Conservation (phyloP, 2,888 invertebrate genomes). For the Tipula lateralis region DNA sequence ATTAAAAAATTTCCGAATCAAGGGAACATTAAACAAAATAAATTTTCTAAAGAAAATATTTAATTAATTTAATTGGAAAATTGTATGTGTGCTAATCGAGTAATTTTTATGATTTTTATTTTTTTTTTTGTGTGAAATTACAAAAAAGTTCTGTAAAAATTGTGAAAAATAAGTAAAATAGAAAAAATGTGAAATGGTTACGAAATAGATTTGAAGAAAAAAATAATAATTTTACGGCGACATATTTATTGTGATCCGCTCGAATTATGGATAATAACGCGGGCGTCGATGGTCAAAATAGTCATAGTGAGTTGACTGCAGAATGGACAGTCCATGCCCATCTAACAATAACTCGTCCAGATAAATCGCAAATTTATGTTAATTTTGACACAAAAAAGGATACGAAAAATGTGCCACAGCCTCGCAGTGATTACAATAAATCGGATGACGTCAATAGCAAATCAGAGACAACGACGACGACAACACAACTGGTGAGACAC, state of each 20-base stretch:
- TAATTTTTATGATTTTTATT: background rate
- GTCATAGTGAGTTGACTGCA: slow-evolving; percentile 49
- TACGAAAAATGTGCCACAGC: slow-evolving; percentile 37
- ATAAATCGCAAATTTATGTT: slow-evolving; percentile 42
- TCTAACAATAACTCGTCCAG: slow-evolving; percentile 57
- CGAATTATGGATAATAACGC: background rate
- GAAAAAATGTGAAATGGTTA: background rate
- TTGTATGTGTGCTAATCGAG: background rate
- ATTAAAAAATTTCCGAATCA: background rate
- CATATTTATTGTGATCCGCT: background rate
- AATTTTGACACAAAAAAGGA: slow-evolving; percentile 30
- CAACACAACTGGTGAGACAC: background rate
- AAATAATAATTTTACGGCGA: background rate
- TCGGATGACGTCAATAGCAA: background rate
- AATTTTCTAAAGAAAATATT: background rate
- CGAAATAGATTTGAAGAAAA: background rate
- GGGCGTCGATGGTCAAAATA: background rate
- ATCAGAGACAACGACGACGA: background rate
- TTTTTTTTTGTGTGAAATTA: too few species aligned
- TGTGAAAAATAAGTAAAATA: background rate
- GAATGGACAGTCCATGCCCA: slow-evolving; percentile 68
- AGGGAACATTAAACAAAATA: background rate
- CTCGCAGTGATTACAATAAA: slow-evolving; percentile 35
- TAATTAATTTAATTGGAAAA: slow-evolving; percentile 9
- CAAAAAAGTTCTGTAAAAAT: background rate